phyloP scores from a whole-genome alignment of 23 tunicate species.

The Styela plicata region DNA sequence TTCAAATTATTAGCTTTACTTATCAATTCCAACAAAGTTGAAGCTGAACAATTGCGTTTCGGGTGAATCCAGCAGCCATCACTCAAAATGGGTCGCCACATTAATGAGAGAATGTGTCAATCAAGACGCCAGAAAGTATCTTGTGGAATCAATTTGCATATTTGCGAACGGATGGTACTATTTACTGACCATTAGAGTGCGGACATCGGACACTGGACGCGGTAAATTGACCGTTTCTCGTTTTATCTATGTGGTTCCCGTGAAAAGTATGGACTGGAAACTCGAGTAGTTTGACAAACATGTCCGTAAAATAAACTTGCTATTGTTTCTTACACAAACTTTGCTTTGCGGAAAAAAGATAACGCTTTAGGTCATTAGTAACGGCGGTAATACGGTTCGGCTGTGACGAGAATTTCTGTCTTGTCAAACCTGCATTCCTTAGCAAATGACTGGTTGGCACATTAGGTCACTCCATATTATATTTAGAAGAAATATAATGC shows the following conservation, averaged over 20 bases:
- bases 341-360: background rate
- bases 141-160: background rate
- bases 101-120: background rate
- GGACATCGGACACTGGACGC: constrained; percentile 7
- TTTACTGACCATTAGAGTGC: background rate
- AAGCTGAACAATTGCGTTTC: too few species aligned
- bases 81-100: too few species aligned
- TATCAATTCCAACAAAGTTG: too few species aligned
- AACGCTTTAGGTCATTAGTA: constrained; percentile 15
- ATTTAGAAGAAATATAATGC: too few species aligned
- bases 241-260: background rate
- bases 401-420: background rate
- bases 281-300: constrained; percentile 17
- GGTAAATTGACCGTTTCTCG: constrained; percentile 8
- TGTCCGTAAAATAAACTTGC: constrained; percentile 8
- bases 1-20: too few species aligned
- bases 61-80: too few species aligned
- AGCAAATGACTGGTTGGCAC: too few species aligned
- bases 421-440: too few species aligned
- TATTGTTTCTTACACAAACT: constrained; percentile 16
- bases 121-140: background rate
- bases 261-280: background rate
- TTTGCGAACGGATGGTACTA: constrained; percentile 9
- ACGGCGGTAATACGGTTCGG: background rate
- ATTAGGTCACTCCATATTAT: too few species aligned